Conservation (phyloP, 2,888 invertebrate genomes). For the Aplocera efformata region DNA sequence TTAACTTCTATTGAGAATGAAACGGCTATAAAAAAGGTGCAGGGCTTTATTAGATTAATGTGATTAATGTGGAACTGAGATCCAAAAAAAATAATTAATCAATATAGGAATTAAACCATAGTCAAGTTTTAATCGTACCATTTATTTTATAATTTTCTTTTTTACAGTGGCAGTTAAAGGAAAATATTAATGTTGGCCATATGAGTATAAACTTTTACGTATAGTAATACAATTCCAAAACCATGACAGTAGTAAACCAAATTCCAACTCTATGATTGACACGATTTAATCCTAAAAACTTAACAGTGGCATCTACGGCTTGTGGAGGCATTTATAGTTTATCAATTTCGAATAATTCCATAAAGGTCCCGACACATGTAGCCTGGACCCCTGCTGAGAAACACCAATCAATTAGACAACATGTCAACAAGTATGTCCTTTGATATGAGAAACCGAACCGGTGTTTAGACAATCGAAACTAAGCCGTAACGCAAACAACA, state of each 20-base stretch:
- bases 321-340: conserved; percentile 72
- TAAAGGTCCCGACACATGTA: conserved; percentile 70
- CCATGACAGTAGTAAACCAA: conserved; percentile 14
- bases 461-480: conserved; percentile 46
- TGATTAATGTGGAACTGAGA: conserved; percentile 16
- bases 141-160: no score
- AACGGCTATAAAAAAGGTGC: conserved; percentile 39
- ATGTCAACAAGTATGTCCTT: conserved; percentile 80
- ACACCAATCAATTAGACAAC: conserved; percentile 80
- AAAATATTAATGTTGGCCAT: conserved; percentile 15
- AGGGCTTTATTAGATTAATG: conserved; percentile 33
- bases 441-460: conserved; percentile 58
- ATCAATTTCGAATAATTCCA: conserved; percentile 77
- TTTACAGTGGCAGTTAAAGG: no score
- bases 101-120: no score
- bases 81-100: no score
- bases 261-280: conserved; percentile 41
- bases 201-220: conserved; percentile 3
- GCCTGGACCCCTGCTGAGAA: conserved; percentile 72
- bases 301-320: conserved; percentile 76
- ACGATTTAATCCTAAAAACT: conserved; percentile 50
- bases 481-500: conserved; percentile 60
- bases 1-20: conserved; percentile 58
- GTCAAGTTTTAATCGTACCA: no score
- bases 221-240: conserved; percentile 25